Evolutionary conservation across 2,113 vertebrate species (phyloP), one percentile per base, ranked within the genome.

Genomic region (Carassius carassius): DNA sequence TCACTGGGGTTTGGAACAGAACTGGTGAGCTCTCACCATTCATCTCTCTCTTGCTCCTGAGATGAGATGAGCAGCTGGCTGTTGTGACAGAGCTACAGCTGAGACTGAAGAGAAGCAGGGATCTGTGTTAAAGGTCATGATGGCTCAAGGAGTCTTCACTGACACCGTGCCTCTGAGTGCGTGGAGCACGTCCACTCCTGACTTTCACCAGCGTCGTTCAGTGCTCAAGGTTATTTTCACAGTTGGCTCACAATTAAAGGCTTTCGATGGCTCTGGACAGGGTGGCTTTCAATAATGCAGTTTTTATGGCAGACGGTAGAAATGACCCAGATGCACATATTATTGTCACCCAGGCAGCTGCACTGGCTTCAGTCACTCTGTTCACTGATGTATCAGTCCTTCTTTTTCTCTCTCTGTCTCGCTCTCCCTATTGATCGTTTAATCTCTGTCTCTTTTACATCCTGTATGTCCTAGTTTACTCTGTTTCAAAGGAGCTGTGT

Each of bases 351-450:
- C 8, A 29, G 84, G 76, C 83, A 87, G 74, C 62, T 77, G 75
- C 25, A 60, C 51, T 80, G 37, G 37, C 75, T 81, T 60, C 69
- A 32, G 16, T 8, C 35, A 16, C 12, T 58, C 37, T 72, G 49
- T 83, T 69, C 62, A 44, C 17, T 8, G 21, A 49, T 44, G 10
- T 44, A 47, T 75, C 41, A 47, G 49, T 75, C 72, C 44, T 62
- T 47, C 44, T 47, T 47, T 47, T 3, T 54, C 5, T 29, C 67
- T 79, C 78, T 88, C 87, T 81, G 88, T 82, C 65, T 56, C 44
- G 0, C 6, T 25, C 47, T 44, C 75, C 86, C 86, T 85, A 89
- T 93, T 88, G 92, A 93, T 93, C 90, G 93, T 94, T 93, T 89
- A 93, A 4, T 25, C 47, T 29, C 73, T 51, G 10, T 25, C 67